Conservation (phyloP, 2,797 vertebrate genomes). For the Poecilia velifera region DNA sequence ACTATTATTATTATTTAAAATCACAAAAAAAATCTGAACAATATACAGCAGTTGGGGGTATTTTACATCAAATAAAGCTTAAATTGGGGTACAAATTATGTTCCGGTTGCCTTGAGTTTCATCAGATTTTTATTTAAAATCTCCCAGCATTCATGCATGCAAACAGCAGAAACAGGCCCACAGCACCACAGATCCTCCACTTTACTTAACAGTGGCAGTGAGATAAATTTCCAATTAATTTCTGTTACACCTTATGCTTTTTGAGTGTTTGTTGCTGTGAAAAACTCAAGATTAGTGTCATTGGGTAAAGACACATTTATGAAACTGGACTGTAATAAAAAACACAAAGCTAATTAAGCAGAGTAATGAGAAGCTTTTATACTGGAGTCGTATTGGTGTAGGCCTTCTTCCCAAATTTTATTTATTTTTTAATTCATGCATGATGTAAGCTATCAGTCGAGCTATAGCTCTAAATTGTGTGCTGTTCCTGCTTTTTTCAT, state of each 20-base stretch:
- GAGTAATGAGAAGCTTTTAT: not conserved
- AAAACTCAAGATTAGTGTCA: not conserved
- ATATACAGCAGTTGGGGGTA: no score
- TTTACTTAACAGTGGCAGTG: not conserved
- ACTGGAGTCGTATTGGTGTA: not conserved
- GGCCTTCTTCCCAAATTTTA: not conserved
- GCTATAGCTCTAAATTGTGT: constrained; percentile 21
- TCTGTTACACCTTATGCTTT: not conserved
- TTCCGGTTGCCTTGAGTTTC: no score
- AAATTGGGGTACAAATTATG: no score
- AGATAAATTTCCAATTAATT: no score
- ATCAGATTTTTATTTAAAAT: no score
- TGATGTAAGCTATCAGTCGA: not conserved
- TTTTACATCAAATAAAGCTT: no score
- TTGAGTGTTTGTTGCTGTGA: not conserved
- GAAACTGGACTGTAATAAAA: not conserved
- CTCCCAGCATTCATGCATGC: no score
- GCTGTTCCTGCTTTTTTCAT: constrained; percentile 29
- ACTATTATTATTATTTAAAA: no score
- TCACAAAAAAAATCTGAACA: no score
- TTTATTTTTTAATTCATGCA: not conserved
- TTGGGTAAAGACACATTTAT: not conserved
- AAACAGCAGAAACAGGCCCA: not conserved
- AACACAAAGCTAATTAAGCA: not conserved
- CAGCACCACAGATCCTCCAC: not conserved